Evolutionary conservation across 2,113 vertebrate species (phyloP).

Genomic region (Bos taurus): ARS-UCD2.0 NC_037347.1:1467001-1467500

Average conservation of each 20-base stretch:
- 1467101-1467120: neutral
- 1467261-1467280: neutral
- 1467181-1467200: neutral
- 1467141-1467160: neutral
- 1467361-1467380: too few relatives aligned
- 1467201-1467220: neutral
- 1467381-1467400: neutral
- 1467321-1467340: neutral
- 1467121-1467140: neutral
- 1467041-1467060: neutral
- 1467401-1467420: neutral
- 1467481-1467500: constrained; percentile 31
- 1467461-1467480: constrained; percentile 29
- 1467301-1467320: neutral
- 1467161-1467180: neutral
- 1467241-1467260: neutral
- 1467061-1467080: neutral
- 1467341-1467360: neutral
- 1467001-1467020: neutral
- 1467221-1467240: neutral
- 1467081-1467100: neutral
- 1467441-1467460: neutral
- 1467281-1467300: neutral
- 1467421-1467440: neutral
- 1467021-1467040: neutral